Percentiles rank a stretch among this genome's conserved stretches.
phyloP scores from a whole-genome alignment of 2,113 vertebrate genomes.

The Lasiurus cinereus region DNA sequence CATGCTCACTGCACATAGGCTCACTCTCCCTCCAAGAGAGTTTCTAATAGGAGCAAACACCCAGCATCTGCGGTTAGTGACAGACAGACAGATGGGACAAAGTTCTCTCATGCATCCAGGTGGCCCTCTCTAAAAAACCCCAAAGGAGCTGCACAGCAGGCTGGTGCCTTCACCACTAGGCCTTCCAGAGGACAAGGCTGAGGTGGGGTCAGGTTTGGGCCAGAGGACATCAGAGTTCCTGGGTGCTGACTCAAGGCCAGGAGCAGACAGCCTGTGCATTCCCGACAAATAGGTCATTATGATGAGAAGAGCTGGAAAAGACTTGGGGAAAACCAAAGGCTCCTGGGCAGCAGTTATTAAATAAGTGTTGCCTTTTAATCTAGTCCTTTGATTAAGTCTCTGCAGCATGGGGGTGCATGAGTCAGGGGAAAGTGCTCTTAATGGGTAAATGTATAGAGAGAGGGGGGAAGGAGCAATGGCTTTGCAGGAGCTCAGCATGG shows the following conservation, averaged over 20 bases:
- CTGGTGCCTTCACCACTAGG: background rate
- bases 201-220: background rate
- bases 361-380: background rate
- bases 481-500: background rate
- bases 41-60: background rate
- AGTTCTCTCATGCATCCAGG: background rate
- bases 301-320: constrained; percentile 12
- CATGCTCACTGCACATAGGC: background rate
- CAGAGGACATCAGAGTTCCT: background rate
- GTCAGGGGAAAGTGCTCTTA: background rate
- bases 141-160: background rate
- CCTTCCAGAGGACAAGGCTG: background rate
- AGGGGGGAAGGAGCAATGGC: background rate
- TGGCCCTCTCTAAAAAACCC: no score
- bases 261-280: constrained; percentile 41
- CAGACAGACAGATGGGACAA: background rate
- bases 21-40: background rate
- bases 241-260: constrained; percentile 36
- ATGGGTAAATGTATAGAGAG: background rate
- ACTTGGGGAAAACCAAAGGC: background rate
- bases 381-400: background rate
- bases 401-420: background rate
- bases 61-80: background rate
- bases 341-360: background rate
- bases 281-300: constrained; percentile 57